Base-by-base conservation (phyloP, 2,888 invertebrate genomes). In the Hirtodrosophila trivittata region DNA sequence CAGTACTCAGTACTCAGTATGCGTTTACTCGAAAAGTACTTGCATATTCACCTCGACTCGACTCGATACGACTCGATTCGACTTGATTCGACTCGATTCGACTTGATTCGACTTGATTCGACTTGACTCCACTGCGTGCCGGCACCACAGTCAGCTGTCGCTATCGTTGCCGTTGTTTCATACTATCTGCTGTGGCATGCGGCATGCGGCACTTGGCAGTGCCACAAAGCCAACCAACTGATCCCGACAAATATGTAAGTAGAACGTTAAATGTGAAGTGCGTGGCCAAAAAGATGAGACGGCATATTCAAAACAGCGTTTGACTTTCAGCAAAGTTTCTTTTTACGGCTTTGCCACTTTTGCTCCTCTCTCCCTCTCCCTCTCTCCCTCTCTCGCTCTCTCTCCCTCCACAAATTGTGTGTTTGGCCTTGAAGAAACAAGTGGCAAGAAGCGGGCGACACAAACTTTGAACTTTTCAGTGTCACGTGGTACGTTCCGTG, bases 251-350 rank as follows among this genome's bases (percentile, higher is more conserved):
- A 13, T 65, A 46, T 47, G 56, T 42, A 33, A 4, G 30, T 32
- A 35, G 56, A 50, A 65, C 65, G 70, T 60, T 21, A 60, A 43
- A 42, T 30, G 30, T 39, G 33, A 63, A 39, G 54, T 56, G 62
- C 54, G 58, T 49, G 28, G 28, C 7, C 7, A 1, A 7, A 9
- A 1, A 28, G 28, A 1, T 7, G 28, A n/a, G 28, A 21, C 18
- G 37, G 41, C 66, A 18, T 38, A 42, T 38, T 9, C 14, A 10
- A 16, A 49, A 73, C 62, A 73, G 13, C 68, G 18, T 37, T 68
- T 67, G 56, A 70, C 74, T 70, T 62, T 73, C 43, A 56, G 37
- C 25, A 42, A 57, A 66, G 35, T 46, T 59, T 41, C 14, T 30
- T 21, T 12, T 16, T 6, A 37, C 28, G 28, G 18, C 28, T 52